Conservation (phyloP, 2,113 vertebrate species). For the Hemibagrus wyckioides region DNA sequence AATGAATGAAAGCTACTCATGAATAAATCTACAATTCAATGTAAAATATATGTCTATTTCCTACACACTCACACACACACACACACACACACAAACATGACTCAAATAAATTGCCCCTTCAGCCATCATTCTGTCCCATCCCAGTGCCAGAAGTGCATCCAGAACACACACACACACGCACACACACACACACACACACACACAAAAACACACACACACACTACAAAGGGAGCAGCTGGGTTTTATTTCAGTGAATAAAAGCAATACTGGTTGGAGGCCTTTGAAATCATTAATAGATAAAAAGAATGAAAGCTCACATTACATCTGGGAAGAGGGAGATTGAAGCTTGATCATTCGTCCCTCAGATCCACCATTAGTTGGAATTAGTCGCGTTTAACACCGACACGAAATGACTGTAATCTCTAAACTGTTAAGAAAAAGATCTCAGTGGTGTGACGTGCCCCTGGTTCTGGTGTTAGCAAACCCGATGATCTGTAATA, state of each 20-base stretch:
- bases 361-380: constrained; percentile 54
- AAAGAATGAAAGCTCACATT: constrained; percentile 60
- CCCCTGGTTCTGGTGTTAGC: constrained; percentile 1
- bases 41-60: no score
- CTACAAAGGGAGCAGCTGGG: constrained; percentile 61
- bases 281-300: constrained; percentile 67
- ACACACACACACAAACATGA: background rate
- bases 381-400: constrained; percentile 27
- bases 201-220: constrained; percentile 50
- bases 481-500: constrained; percentile 3
- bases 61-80: no score
- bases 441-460: background rate
- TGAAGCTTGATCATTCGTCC: constrained; percentile 58
- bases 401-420: constrained; percentile 33
- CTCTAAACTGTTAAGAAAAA: background rate
- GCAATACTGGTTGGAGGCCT: constrained; percentile 60
- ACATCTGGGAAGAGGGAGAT: constrained; percentile 60
- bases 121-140: background rate
- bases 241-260: constrained; percentile 65
- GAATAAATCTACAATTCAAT: background rate
- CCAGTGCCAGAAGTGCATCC: constrained; percentile 43
- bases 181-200: constrained; percentile 48
- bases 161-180: constrained; percentile 44
- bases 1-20: no score
- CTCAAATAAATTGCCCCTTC: background rate